Conservation (phyloP, 2,797 vertebrate species). For the Lutjanus campechanus region DNA sequence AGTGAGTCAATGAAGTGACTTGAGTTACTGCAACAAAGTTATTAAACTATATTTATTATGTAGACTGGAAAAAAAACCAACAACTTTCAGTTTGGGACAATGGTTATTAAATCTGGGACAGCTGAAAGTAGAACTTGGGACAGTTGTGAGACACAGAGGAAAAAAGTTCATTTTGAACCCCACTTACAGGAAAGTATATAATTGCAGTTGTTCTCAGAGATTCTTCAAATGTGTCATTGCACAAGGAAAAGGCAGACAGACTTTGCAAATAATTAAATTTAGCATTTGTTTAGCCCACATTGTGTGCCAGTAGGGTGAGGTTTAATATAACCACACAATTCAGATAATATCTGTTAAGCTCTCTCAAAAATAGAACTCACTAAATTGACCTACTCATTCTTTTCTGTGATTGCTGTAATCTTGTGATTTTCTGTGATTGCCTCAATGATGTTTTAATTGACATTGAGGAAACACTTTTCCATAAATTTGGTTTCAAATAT, state of each 20-base stretch:
- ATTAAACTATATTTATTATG: no score
- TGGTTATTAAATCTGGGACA: no score
- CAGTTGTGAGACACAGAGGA: no score
- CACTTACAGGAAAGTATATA: not conserved
- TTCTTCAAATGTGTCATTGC: slow-evolving; percentile 11
- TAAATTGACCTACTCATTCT: not conserved
- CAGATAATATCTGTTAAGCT: slow-evolving; percentile 33
- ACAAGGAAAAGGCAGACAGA: not conserved
- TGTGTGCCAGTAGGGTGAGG: not conserved
- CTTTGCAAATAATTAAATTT: slow-evolving; percentile 2
- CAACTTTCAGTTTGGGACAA: no score
- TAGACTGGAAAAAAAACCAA: no score
- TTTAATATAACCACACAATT: slow-evolving; percentile 33
- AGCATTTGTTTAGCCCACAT: slow-evolving; percentile 1
- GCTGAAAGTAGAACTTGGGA: no score
- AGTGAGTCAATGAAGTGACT: no score
- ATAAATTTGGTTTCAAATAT: no score
- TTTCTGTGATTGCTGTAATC: slow-evolving; percentile 6
- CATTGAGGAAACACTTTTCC: no score
- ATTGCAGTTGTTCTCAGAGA: slow-evolving; percentile 10
- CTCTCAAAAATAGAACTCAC: slow-evolving; percentile 26
- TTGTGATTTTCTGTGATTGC: slow-evolving; percentile 9
- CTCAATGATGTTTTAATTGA: not conserved
- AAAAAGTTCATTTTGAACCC: no score
- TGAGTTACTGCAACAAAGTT: no score